These are phyloP conservation scores for Puntigrus tetrazona DNA, from an alignment of 2,113 vertebrate species.

Conservation along the genomic window DNA sequence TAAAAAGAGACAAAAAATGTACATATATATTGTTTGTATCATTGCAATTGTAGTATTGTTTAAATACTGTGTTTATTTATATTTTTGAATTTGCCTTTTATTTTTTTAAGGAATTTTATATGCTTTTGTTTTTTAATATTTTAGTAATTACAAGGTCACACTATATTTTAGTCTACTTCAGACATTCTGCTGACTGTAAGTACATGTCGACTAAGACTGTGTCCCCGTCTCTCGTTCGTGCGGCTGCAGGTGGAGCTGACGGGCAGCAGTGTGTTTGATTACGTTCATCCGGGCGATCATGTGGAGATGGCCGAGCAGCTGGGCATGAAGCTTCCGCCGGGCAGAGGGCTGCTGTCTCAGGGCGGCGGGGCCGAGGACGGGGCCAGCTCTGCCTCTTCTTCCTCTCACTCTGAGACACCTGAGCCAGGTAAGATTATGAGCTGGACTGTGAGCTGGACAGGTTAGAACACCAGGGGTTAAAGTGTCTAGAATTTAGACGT, in stretches of 20 bases:
- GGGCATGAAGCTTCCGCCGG: slow-evolving; percentile 97
- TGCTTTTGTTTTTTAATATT: not conserved
- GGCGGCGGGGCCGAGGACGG: slow-evolving; percentile 88
- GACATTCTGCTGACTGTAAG: too few species aligned
- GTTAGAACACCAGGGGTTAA: not conserved
- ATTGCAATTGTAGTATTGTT: not conserved
- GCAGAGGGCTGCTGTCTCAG: slow-evolving; percentile 90
- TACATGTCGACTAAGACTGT: too few species aligned
- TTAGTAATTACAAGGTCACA: too few species aligned
- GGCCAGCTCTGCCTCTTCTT: slow-evolving; percentile 93
- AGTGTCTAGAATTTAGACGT: not conserved
- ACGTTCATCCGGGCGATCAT: slow-evolving; percentile 97
- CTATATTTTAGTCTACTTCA: too few species aligned
- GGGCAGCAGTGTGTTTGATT: slow-evolving; percentile 98
- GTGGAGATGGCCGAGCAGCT: slow-evolving; percentile 99
- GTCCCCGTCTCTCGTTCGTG: not conserved
- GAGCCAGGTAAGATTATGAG: slow-evolving; percentile 91
- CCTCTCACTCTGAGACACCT: slow-evolving; percentile 95
- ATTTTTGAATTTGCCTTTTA: not conserved
- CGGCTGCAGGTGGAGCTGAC: slow-evolving; percentile 95
- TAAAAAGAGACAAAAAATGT: not conserved
- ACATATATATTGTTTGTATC: not conserved
- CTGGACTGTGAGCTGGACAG: not conserved
- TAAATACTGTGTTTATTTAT: not conserved
- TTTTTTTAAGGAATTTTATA: not conserved